Percentiles rank a stretch among this genome's conserved stretches.
Conservation (phyloP, 2,888 invertebrate species). For the Tubulanus polymorphus region DNA sequence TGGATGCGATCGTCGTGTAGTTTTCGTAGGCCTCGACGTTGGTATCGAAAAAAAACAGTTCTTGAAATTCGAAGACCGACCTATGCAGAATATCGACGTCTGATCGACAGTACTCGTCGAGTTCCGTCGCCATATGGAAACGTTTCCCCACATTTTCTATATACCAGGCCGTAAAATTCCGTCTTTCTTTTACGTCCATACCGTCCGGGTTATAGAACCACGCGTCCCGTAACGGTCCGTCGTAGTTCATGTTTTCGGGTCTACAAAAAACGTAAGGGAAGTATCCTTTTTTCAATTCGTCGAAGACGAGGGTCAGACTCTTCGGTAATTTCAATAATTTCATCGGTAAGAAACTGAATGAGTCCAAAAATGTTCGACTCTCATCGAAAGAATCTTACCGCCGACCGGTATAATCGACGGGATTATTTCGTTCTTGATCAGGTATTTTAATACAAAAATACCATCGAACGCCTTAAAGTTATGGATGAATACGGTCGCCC, state of each 20-base stretch:
- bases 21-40: background rate
- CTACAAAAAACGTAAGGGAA: slow-evolving; percentile 22
- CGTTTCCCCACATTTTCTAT: slow-evolving; percentile 6
- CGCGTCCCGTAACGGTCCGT: slow-evolving; percentile 17
- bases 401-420: no score
- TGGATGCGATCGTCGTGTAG: background rate
- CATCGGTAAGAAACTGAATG: slow-evolving; percentile 22
- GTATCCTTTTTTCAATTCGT: slow-evolving; percentile 20
- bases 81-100: slow-evolving; percentile 20
- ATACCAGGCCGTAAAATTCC: slow-evolving; percentile 9
- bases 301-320: slow-evolving; percentile 16
- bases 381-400: no score
- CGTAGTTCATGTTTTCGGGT: slow-evolving; percentile 18
- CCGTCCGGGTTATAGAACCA: slow-evolving; percentile 15
- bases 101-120: slow-evolving; percentile 20
- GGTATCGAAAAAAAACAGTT: background rate
- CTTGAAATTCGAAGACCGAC: slow-evolving; percentile 12
- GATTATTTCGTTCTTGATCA: no score
- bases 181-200: background rate
- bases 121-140: slow-evolving; percentile 24
- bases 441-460: no score
- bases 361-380: slow-evolving; percentile 20
- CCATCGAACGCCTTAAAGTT: no score
- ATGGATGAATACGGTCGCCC: no score
- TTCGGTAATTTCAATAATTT: slow-evolving; percentile 14